Evolutionary conservation across 35 echinoderm and acorn worm genomes (phyloP).

Genomic region (Anneissia japonica): DNA sequence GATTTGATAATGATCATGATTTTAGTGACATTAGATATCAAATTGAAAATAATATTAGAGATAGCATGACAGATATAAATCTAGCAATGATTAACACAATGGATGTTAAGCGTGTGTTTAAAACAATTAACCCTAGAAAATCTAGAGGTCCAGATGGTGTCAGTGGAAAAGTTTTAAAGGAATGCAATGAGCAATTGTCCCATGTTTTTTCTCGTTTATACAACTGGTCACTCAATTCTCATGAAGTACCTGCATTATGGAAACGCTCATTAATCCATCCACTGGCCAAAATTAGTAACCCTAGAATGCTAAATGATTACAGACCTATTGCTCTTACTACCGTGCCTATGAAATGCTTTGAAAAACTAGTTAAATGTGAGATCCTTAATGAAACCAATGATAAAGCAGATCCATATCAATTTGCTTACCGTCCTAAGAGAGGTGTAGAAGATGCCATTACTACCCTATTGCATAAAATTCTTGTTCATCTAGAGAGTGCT

Average conservation of each 20-base stretch:
- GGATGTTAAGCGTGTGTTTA: slow-evolving; percentile 13
- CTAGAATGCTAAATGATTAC: slow-evolving; percentile 17
- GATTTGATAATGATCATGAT: neutral
- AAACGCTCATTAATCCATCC: slow-evolving; percentile 23
- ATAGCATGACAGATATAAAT: neutral
- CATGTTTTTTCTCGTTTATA: slow-evolving; percentile 3
- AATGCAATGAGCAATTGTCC: slow-evolving; percentile 12
- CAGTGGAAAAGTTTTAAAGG: neutral
- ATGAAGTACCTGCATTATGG: slow-evolving; percentile 7
- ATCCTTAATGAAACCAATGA: neutral
- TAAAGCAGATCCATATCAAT: slow-evolving; percentile 10
- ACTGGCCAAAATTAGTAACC: slow-evolving; percentile 6
- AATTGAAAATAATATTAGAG: neutral
- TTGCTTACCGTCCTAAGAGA: neutral
- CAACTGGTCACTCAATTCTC: neutral
- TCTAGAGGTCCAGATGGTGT: slow-evolving; percentile 24
- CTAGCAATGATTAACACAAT: too few species aligned
- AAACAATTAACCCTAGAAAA: slow-evolving; percentile 12
- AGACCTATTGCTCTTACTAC: slow-evolving; percentile 30
- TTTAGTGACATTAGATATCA: neutral
- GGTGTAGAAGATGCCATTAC: neutral
- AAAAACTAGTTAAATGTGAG: neutral
- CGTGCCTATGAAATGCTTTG: slow-evolving; percentile 38
- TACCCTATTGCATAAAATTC: neutral
- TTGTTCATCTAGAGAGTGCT: neutral